phyloP scores from a whole-genome alignment of 2,113 vertebrate genomes.

The Tragelaphus buxtoni region DNA sequence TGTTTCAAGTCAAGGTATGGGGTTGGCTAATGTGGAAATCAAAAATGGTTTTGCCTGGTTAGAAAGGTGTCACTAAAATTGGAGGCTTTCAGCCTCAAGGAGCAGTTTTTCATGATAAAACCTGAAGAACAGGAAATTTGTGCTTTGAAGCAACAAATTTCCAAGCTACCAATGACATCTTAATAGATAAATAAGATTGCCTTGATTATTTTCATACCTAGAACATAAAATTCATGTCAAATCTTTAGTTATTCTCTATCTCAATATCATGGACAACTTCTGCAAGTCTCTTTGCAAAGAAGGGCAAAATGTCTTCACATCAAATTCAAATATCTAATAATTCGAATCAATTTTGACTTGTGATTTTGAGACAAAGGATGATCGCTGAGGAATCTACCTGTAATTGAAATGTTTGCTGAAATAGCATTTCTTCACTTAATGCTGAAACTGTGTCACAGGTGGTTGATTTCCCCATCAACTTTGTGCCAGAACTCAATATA shows the following conservation, averaged over 20 bases:
- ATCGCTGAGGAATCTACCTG: background rate
- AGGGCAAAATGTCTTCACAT: background rate
- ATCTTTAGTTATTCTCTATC: background rate
- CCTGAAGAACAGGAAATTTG: background rate
- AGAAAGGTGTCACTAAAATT: rapidly evolving
- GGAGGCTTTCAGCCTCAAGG: too few species aligned
- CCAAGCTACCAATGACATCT: background rate
- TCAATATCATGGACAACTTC: background rate
- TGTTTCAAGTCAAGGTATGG: background rate
- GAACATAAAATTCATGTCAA: background rate
- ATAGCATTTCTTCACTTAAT: background rate
- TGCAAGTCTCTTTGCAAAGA: background rate
- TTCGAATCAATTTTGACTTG: background rate
- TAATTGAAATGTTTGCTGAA: background rate
- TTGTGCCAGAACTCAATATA: background rate
- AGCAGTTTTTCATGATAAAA: background rate
- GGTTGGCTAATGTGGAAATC: rapidly evolving
- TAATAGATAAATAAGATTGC: rapidly evolving
- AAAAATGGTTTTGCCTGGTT: background rate
- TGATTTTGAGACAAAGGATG: background rate
- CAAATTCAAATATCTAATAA: background rate
- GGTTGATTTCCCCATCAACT: background rate
- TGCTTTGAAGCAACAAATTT: background rate
- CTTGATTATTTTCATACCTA: background rate
- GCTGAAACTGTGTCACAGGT: background rate